phyloP scores from a whole-genome alignment of 2,888 invertebrate genomes.

The Chrysolina americana region DNA sequence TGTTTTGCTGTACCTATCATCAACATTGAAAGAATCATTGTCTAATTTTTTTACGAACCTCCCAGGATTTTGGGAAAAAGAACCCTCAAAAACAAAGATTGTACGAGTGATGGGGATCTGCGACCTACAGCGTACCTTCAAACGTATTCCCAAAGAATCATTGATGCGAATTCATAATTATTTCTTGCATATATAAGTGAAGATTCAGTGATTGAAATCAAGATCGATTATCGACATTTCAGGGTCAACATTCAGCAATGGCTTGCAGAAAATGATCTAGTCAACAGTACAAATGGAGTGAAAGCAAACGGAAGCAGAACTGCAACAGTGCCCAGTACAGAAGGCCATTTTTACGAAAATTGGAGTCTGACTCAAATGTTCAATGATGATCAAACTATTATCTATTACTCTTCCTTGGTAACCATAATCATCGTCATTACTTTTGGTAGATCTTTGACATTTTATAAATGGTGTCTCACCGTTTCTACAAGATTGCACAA shows the following conservation, averaged over 20 bases:
- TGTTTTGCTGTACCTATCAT: too few species aligned
- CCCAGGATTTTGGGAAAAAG: too few species aligned
- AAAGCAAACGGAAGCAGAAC: not conserved
- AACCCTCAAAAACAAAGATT: too few species aligned
- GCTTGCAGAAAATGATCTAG: not conserved
- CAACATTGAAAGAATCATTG: too few species aligned
- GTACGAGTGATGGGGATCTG: too few species aligned
- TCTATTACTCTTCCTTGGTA: constrained; percentile 36
- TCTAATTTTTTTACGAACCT: too few species aligned
- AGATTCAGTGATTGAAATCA: not conserved
- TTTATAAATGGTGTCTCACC: constrained; percentile 72
- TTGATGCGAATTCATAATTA: too few species aligned
- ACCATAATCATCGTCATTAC: constrained; percentile 58
- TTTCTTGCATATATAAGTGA: too few species aligned
- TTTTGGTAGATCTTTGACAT: constrained; percentile 70
- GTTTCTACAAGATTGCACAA: constrained; percentile 75
- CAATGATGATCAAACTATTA: constrained; percentile 10
- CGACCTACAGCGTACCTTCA: too few species aligned
- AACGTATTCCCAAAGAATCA: too few species aligned
- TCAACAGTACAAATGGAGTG: not conserved
- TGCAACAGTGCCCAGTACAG: not conserved
- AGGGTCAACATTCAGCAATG: not conserved
- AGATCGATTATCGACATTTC: not conserved
- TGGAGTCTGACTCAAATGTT: constrained; percentile 38
- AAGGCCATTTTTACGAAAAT: not conserved